Evolutionary conservation across 1,140 invertebrate genomes (phyloP).

Genomic region (Carposina sasakii): DNA sequence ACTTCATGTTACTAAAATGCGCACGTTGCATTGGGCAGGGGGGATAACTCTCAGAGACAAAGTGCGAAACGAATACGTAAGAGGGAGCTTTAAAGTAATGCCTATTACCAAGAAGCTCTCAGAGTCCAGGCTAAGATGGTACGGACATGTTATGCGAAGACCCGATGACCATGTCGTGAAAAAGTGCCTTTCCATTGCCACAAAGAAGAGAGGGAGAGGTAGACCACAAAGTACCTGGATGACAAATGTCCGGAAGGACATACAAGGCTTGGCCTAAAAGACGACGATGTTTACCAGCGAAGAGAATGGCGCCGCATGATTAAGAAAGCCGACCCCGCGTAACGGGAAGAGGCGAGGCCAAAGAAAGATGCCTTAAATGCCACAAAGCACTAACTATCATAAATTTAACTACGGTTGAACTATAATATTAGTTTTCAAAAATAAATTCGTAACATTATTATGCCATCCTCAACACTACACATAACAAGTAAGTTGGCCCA

Average conservation of each 20-base stretch:
- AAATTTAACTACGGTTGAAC: too few relatives aligned
- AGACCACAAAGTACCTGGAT: neutral
- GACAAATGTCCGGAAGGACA: neutral
- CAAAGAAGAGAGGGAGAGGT: neutral
- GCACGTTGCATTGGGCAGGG: conserved; percentile 5
- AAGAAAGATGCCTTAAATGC: too few relatives aligned
- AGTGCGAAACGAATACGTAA: conserved; percentile 5
- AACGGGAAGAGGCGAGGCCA: conserved; percentile 5
- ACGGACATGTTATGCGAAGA: conserved; percentile 4
- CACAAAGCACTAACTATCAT: too few relatives aligned
- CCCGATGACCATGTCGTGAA: neutral
- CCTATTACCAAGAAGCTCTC: neutral
- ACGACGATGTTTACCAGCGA: neutral
- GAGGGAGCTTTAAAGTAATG: conserved; percentile 4
- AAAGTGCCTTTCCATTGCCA: neutral
- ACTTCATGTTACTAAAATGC: conserved; percentile 4
- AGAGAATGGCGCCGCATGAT: neutral
- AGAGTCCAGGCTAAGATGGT: conserved; percentile 4
- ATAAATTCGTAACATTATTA: too few relatives aligned
- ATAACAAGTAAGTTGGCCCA: too few relatives aligned
- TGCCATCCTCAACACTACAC: too few relatives aligned
- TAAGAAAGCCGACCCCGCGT: conserved; percentile 9
- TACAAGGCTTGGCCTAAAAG: neutral
- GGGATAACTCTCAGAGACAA: conserved; percentile 1
- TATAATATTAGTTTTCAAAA: too few relatives aligned